These are phyloP conservation scores for Biston stratarius DNA, from an alignment of 2,888 invertebrate species.

Conservation along the genomic window DNA sequence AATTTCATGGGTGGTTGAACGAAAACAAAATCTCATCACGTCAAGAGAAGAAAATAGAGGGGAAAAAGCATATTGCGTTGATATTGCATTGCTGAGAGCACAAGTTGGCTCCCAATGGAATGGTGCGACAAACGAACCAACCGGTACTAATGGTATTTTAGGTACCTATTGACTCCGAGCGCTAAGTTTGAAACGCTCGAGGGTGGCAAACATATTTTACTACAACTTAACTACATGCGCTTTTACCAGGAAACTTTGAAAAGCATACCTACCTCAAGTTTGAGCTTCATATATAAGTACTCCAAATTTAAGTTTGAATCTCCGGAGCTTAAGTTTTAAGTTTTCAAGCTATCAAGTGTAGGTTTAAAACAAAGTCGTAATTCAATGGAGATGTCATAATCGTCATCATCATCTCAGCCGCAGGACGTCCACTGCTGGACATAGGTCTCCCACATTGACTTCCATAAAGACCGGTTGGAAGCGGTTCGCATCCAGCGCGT, in stretches of 20 bases:
- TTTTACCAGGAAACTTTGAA: slow-evolving; percentile 18
- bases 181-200: slow-evolving; percentile 26
- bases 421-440: too few relatives aligned
- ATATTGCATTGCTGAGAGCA: slow-evolving; percentile 34
- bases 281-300: not conserved
- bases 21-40: slow-evolving; percentile 36
- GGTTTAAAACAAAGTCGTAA: too few relatives aligned
- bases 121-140: slow-evolving; percentile 35
- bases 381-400: too few relatives aligned
- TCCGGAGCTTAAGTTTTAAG: slow-evolving; percentile 4
- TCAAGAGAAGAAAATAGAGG: slow-evolving; percentile 31
- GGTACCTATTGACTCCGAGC: slow-evolving; percentile 29
- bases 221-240: slow-evolving; percentile 23
- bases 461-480: too few relatives aligned
- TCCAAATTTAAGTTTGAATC: slow-evolving; percentile 6
- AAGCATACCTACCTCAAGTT: slow-evolving; percentile 11
- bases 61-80: slow-evolving; percentile 38
- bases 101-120: slow-evolving; percentile 32
- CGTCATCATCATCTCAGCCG: too few relatives aligned
- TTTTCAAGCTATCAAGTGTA: not conserved
- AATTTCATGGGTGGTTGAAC: slow-evolving; percentile 11
- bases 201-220: slow-evolving; percentile 29
- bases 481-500: too few relatives aligned
- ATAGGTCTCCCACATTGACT: too few relatives aligned
- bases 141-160: slow-evolving; percentile 35